phyloP scores from a whole-genome alignment of 2,797 vertebrate genomes.

The Pteropus rufus region DNA sequence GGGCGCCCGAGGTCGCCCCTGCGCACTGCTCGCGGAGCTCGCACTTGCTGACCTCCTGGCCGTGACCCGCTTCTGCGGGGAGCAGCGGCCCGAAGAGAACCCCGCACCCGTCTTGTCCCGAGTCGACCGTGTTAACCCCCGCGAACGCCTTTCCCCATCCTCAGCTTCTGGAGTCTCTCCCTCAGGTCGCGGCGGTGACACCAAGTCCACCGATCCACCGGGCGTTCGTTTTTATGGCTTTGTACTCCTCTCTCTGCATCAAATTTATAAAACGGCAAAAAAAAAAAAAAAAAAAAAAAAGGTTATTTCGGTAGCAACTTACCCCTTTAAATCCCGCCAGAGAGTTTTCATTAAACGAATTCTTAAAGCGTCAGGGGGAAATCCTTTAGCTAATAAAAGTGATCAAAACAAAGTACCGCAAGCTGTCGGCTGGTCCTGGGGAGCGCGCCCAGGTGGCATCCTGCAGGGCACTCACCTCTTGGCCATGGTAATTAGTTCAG shows the following conservation, averaged over 20 bases:
- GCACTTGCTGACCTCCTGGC: neutral
- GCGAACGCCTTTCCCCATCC: neutral
- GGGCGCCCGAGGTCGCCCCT: neutral
- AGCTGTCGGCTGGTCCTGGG: neutral
- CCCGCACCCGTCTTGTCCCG: neutral
- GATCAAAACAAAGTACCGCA: neutral
- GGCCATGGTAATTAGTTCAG: neutral
- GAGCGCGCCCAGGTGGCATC: neutral
- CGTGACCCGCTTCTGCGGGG: neutral
- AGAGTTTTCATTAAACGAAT: neutral
- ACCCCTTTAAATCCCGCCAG: neutral
- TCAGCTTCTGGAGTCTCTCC: neutral
- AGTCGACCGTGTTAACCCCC: fast-evolving
- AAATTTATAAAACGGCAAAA: neutral
- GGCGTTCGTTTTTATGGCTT: neutral
- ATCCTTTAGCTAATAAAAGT: neutral
- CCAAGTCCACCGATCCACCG: fast-evolving
- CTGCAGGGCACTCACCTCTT: neutral
- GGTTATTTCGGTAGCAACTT: neutral
- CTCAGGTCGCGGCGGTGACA: neutral
- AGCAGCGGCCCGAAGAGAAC: neutral
- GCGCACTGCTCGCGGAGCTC: neutral
- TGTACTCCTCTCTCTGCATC: neutral
- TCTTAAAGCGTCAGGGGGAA: neutral
- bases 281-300: neutral